These are phyloP conservation scores for Hemistola chrysoprasaria DNA, from an alignment of 2,888 invertebrate genomes.

Conservation along the genomic window DNA sequence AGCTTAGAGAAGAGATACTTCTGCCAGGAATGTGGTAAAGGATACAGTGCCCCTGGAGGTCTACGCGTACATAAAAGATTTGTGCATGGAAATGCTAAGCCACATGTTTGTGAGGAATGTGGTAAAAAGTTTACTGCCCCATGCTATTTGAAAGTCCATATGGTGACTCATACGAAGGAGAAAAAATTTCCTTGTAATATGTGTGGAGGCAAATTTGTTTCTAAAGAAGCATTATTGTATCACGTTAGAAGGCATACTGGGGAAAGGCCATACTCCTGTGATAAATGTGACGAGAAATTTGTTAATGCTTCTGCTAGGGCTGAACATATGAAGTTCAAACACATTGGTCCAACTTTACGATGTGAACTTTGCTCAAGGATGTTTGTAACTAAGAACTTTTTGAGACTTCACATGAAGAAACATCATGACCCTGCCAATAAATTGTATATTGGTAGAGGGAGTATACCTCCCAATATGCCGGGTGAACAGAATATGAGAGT, in stretches of 20 bases:
- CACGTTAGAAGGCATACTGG: conserved; percentile 71
- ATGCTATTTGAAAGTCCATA: conserved; percentile 63
- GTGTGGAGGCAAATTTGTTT: conserved; percentile 61
- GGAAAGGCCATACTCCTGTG: conserved; percentile 68
- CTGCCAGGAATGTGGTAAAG: conserved; percentile 63
- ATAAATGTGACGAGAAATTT: conserved; percentile 61
- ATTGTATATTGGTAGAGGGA: conserved; percentile 52
- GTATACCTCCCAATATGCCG: conserved; percentile 53
- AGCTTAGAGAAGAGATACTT: conserved; percentile 48
- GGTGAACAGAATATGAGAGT: conserved; percentile 55
- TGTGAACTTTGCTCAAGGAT: conserved; percentile 67
- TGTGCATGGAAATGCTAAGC: conserved; percentile 63
- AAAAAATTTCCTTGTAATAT: conserved; percentile 66
- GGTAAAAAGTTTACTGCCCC: conserved; percentile 72
- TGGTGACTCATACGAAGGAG: conserved; percentile 69
- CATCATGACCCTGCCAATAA: conserved; percentile 67
- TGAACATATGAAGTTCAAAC: conserved; percentile 70
- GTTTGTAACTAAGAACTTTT: conserved; percentile 66
- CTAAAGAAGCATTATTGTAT: conserved; percentile 68
- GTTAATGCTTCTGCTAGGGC: conserved; percentile 72
- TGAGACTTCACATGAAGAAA: conserved; percentile 61
- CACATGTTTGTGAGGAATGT: conserved; percentile 61
- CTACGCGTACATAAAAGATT: conserved; percentile 66
- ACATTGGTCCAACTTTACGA: conserved; percentile 61
- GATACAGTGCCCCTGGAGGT: conserved; percentile 65